Evolutionary conservation across 2,888 invertebrate species (phyloP), one percentile per base, ranked within the genome.

Genomic region (Arge pagana): DNA sequence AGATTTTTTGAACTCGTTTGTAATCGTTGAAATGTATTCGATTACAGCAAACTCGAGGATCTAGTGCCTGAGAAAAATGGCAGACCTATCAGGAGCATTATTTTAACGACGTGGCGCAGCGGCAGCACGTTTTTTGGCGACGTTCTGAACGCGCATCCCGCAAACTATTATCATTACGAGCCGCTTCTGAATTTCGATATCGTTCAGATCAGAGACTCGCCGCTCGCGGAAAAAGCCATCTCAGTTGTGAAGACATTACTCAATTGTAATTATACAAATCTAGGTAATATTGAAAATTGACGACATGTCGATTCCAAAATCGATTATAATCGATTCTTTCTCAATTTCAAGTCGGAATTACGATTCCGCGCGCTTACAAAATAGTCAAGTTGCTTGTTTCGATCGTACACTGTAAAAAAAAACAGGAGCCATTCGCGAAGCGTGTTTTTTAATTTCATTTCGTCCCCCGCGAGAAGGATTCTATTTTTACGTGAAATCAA

Each of bases 101-200:
- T 94, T 59, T 78, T 93, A 54, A 90, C 93, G n/a, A 91, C 91
- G 10, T 94, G 93, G 92, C 82, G 94, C 62, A 91, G 92, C 3
- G 94, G 94, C 4, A 93, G 93, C 15, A 93, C 93, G 26, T 94
- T 94, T 74, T 81, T 94, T 45, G 93, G 93, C 48, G 93, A 93
- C 68, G 84, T 93, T 35, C 74, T 93, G 39, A 90, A 90, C 73
- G 83, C 91, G 19, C 84, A 92, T 72, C 93, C 93, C 13, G 92
- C 86, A 23, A 93, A 89, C 74, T 94, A 84, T 77, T 94, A 93
- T 78, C 93, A 93, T 73, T 94, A 93, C 71, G 94, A 95, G 76
- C 94, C 94, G 24, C 78, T 94, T 55, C 79, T 93, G 54, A 87
- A 90, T 68, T 90, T 88, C 77, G 89, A 88, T 55, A 91, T 93